Evolutionary conservation across 2,113 vertebrate genomes (phyloP).

Genomic region (Galeopterus variegatus): DNA sequence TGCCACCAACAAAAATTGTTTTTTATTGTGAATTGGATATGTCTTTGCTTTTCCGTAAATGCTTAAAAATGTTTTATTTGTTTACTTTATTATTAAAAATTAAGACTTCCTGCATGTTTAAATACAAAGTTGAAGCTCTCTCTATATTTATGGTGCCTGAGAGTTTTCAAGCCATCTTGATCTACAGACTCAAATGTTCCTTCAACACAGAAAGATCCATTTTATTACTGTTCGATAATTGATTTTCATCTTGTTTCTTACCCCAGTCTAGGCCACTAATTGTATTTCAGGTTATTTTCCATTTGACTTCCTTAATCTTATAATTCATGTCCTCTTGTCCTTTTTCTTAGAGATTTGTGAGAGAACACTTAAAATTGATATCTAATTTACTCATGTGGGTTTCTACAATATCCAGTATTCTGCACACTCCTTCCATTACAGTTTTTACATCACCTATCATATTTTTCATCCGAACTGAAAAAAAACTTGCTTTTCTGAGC

Average conservation of each 20-base stretch:
- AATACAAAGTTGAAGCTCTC: neutral
- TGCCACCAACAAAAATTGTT: neutral
- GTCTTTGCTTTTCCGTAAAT: neutral
- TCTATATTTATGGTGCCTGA: neutral
- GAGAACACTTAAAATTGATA: conserved; percentile 11
- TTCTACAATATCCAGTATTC: neutral
- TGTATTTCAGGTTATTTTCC: neutral
- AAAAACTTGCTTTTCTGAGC: conserved; percentile 20
- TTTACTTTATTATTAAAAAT: neutral
- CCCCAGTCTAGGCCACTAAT: neutral
- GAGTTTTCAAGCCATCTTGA: neutral
- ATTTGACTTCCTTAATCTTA: neutral
- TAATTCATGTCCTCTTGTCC: conserved; percentile 9
- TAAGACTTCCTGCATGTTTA: neutral
- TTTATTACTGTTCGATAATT: conserved; percentile 18
- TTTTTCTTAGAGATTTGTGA: neutral
- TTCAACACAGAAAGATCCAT: neutral
- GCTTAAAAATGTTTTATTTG: neutral
- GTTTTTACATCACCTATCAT: conserved; percentile 16
- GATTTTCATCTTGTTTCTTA: neutral
- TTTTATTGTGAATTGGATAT: neutral
- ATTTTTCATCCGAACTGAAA: conserved; percentile 1
- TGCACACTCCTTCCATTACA: neutral
- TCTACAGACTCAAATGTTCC: neutral
- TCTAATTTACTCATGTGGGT: neutral